Conservation (phyloP, 2,888 invertebrate genomes). For the Anodontia alba region DNA sequence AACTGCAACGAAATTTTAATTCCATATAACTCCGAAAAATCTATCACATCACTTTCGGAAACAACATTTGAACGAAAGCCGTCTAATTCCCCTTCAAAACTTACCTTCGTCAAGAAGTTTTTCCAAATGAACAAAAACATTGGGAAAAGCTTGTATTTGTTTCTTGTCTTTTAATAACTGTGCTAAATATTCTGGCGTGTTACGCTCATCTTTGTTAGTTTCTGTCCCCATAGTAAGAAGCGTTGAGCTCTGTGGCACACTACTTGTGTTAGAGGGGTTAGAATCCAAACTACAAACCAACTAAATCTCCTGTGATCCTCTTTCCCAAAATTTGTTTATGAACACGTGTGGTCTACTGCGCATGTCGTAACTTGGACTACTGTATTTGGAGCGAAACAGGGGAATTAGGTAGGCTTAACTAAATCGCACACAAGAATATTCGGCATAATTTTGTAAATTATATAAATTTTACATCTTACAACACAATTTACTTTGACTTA, state of each 20-base stretch:
- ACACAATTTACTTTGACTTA: no score
- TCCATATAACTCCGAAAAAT: neutral
- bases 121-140: slow-evolving; percentile 99
- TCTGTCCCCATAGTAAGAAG: slow-evolving; percentile 82
- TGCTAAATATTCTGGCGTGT: slow-evolving; percentile 96
- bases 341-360: slow-evolving; percentile 82
- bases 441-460: no score
- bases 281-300: slow-evolving; percentile 81
- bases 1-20: neutral
- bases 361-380: slow-evolving; percentile 74
- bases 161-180: slow-evolving; percentile 99
- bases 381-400: slow-evolving; percentile 57
- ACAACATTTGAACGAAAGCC: neutral
- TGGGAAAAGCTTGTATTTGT: slow-evolving; percentile 99
- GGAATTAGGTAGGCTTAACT: slow-evolving; percentile 2
- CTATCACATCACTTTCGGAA: neutral
- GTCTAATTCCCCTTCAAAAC: slow-evolving; percentile 72
- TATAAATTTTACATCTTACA: no score
- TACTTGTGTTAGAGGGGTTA: slow-evolving; percentile 81
- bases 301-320: slow-evolving; percentile 70
- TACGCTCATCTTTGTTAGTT: slow-evolving; percentile 83
- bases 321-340: slow-evolving; percentile 82
- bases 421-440: no score
- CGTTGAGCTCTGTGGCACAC: slow-evolving; percentile 77
- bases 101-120: slow-evolving; percentile 99